phyloP scores from a whole-genome alignment of 2,797 vertebrate species.

The Argya squamiceps region DNA sequence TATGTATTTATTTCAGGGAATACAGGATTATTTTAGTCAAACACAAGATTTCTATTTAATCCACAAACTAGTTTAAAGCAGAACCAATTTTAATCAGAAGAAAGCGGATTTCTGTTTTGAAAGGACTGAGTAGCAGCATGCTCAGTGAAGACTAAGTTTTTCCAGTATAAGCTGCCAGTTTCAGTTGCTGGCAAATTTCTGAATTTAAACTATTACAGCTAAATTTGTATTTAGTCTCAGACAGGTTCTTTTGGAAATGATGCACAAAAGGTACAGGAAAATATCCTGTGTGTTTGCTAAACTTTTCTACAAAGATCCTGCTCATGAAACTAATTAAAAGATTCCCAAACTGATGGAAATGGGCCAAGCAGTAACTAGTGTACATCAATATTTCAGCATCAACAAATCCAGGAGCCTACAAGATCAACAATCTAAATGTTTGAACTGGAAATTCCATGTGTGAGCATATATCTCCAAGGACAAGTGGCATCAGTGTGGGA shows the following conservation, averaged over 20 bases:
- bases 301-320: not conserved
- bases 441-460: not conserved
- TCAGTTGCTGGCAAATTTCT: not conserved
- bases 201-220: not conserved
- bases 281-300: not conserved
- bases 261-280: not conserved
- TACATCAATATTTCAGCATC: not conserved
- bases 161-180: not conserved
- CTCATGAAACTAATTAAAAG: not conserved
- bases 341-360: not conserved
- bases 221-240: not conserved
- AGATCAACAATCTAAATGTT: not conserved
- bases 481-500: not conserved
- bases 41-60: not conserved
- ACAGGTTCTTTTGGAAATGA: not conserved
- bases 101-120: not conserved
- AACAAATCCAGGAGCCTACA: not conserved
- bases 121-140: not conserved
- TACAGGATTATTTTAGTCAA: not conserved
- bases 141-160: not conserved
- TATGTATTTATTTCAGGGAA: not conserved
- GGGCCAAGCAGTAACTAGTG: not conserved
- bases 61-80: not conserved
- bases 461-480: not conserved
- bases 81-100: not conserved